Evolutionary conservation across 2,797 vertebrate species (phyloP).

Genomic region (Euthynnus affinis): DNA sequence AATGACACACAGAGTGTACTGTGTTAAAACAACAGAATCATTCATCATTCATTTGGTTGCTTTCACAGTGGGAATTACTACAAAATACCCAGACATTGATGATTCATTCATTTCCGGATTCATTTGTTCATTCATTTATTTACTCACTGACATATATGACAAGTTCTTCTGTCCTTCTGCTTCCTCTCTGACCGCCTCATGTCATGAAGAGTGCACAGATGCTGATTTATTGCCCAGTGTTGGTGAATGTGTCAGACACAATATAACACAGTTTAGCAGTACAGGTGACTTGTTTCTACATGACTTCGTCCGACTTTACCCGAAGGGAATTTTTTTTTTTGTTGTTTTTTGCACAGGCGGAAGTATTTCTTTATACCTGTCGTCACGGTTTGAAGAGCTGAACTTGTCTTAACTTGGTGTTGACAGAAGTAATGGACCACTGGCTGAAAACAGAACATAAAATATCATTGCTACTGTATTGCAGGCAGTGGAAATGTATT

Average conservation of each 20-base stretch:
- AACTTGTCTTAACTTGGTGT: conserved; percentile 47
- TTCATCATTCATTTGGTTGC: neutral
- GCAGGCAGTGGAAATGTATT: neutral
- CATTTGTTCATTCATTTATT: neutral
- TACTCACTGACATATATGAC: neutral
- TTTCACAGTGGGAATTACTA: neutral
- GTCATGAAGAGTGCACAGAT: neutral
- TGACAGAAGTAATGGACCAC: neutral
- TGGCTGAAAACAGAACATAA: neutral
- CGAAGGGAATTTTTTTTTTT: conserved; percentile 22
- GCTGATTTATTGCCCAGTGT: neutral
- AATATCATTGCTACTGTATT: neutral
- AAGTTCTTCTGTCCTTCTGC: neutral
- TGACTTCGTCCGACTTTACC: neutral
- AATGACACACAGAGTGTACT: no score
- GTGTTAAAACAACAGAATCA: no score
- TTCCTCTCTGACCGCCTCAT: neutral
- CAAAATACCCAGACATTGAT: neutral
- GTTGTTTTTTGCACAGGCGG: neutral
- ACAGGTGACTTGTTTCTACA: conserved; percentile 19
- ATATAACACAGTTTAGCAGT: neutral
- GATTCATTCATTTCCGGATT: neutral
- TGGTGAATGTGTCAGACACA: neutral
- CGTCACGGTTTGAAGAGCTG: conserved; percentile 5
- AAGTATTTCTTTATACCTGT: conserved; percentile 27